A percentile compares a stretch with the other conserved stretches of the same genome.
phyloP scores from a whole-genome alignment of 2,888 invertebrate species.

The Phaonia tiefii region DNA sequence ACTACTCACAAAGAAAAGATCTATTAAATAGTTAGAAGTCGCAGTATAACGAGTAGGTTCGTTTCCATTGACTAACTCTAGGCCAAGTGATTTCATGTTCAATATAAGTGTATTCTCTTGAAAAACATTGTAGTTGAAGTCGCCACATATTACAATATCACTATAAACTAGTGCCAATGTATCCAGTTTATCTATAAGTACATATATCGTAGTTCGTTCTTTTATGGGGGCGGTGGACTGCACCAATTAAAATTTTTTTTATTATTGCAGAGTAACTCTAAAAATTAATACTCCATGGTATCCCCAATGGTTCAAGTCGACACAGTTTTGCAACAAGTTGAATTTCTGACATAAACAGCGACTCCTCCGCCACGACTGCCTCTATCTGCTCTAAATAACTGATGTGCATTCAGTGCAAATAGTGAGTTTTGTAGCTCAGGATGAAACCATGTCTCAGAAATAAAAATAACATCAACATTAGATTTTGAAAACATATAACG shows the following conservation, averaged over 20 bases:
- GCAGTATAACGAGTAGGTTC: neutral
- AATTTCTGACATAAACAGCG: neutral
- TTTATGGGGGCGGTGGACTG: too few relatives aligned
- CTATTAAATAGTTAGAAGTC: neutral
- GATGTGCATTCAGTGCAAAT: neutral
- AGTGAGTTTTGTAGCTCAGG: too few relatives aligned
- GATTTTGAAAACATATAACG: too few relatives aligned
- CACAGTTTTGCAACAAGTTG: neutral
- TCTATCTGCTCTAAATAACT: neutral
- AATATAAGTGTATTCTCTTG: neutral
- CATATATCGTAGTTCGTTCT: too few relatives aligned
- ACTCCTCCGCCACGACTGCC: neutral
- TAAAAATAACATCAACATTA: too few relatives aligned
- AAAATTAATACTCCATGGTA: neutral
- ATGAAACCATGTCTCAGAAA: too few relatives aligned
- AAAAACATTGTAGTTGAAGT: neutral
- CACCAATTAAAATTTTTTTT: too few relatives aligned
- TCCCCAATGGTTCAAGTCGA: neutral
- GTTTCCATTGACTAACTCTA: neutral
- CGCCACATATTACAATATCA: neutral
- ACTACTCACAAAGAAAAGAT: slow-evolving; percentile 5
- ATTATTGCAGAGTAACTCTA: neutral
- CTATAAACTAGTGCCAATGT: neutral
- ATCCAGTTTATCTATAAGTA: neutral
- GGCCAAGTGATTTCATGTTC: neutral